These are phyloP conservation scores for Gastrophryne carolinensis DNA, from an alignment of 2,797 vertebrate genomes.

Conservation along the genomic window DNA sequence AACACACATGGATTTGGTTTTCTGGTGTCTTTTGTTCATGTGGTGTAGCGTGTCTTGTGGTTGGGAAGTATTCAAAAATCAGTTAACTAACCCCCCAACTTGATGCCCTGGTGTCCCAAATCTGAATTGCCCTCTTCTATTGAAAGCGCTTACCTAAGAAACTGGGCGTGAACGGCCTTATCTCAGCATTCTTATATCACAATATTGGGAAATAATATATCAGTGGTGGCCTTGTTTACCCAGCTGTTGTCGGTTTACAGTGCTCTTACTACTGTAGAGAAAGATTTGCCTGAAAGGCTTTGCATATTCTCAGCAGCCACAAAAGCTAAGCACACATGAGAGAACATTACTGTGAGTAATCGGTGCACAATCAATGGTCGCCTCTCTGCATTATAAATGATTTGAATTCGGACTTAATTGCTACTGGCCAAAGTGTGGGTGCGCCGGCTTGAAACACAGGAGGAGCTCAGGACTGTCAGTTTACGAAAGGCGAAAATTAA, in stretches of 20 bases:
- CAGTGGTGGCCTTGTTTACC: constrained; percentile 56
- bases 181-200: constrained; percentile 39
- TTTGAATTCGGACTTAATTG: constrained; percentile 56
- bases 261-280: constrained; percentile 53
- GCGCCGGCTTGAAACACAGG: constrained; percentile 57
- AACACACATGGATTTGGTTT: no score
- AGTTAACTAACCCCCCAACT: no score
- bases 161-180: constrained; percentile 18
- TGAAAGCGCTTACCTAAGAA: not conserved
- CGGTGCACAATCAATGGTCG: constrained; percentile 63
- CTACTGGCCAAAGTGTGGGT: constrained; percentile 61
- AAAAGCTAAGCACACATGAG: constrained; percentile 62
- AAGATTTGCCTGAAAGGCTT: constrained; percentile 62
- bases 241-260: constrained; percentile 63
- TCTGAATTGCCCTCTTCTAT: not conserved
- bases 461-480: constrained; percentile 48
- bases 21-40: no score
- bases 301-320: constrained; percentile 64
- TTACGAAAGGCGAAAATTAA: constrained; percentile 56
- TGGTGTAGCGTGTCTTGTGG: no score
- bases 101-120: not conserved
- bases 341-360: constrained; percentile 65
- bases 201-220: constrained; percentile 27
- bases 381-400: constrained; percentile 65
- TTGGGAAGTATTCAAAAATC: no score